These are phyloP conservation scores for Agriopis aurantiaria DNA, from an alignment of 2,888 invertebrate species.

Conservation along the genomic window DNA sequence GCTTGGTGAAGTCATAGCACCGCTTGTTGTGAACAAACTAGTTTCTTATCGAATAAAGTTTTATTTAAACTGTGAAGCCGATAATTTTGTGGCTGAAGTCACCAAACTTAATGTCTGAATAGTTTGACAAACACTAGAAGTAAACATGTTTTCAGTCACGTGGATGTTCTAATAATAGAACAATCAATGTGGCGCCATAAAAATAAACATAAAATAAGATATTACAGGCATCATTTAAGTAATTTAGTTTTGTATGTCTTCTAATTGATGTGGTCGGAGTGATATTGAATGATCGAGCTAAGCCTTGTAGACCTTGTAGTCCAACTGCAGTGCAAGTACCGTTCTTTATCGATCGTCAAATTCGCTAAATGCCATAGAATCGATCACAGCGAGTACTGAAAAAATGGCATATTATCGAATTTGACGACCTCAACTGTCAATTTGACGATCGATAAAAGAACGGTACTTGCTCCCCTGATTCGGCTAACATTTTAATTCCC, in stretches of 20 bases:
- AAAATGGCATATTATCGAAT: too few species aligned
- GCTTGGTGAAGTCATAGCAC: constrained; percentile 28
- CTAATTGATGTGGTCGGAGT: neutral
- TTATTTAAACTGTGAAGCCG: neutral
- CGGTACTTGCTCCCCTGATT: too few species aligned
- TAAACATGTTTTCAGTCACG: neutral
- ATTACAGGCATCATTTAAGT: neutral
- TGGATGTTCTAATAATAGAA: neutral
- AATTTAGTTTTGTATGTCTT: neutral
- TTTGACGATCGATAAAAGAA: too few species aligned
- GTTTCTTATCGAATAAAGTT: neutral
- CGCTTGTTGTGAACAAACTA: constrained; percentile 6
- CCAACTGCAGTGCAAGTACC: too few species aligned
- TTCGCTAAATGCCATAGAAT: too few species aligned
- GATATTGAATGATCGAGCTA: neutral
- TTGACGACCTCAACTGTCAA: too few species aligned
- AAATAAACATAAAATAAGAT: neutral
- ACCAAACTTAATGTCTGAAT: neutral
- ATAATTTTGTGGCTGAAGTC: neutral
- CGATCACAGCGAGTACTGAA: too few species aligned
- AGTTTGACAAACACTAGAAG: neutral
- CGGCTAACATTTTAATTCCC: too few species aligned
- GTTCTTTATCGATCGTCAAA: too few species aligned
- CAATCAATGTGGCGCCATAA: neutral
- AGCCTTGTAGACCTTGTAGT: too few species aligned